Percentiles rank a stretch among this genome's conserved stretches.
These are phyloP conservation scores for Caloenas nicobarica DNA, from an alignment of 2,113 vertebrate genomes.

Conservation along the genomic window DNA sequence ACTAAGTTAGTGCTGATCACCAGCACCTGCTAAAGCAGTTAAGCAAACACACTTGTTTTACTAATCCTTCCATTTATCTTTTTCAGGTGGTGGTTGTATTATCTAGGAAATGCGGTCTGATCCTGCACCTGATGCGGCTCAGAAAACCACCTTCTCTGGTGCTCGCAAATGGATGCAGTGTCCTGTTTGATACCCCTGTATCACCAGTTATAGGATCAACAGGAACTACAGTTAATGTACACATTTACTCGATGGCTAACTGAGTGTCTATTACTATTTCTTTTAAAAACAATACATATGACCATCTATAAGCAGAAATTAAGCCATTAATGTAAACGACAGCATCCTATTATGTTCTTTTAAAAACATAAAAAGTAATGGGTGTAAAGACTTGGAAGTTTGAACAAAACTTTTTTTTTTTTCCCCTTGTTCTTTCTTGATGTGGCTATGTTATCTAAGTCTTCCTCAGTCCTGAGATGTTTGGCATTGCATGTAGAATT, in stretches of 20 bases:
- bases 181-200: neutral
- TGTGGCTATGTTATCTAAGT: neutral
- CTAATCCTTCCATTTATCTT: neutral
- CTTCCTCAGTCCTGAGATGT: neutral
- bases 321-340: neutral
- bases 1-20: neutral
- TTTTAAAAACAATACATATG: neutral
- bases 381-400: neutral
- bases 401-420: neutral
- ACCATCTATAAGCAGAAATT: neutral
- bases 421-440: neutral
- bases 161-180: rapidly evolving
- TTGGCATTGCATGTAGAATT: neutral
- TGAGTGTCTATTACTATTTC: rapidly evolving
- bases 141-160: rapidly evolving
- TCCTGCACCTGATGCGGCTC: neutral
- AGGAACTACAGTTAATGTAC: rapidly evolving
- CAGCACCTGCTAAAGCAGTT: neutral
- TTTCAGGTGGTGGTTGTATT: neutral
- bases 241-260: neutral
- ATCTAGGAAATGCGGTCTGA: neutral
- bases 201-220: rapidly evolving
- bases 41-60: neutral
- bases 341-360: neutral
- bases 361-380: neutral